Percentiles rank a stretch among this genome's conserved stretches.
These are phyloP conservation scores for Agrotis segetum DNA, from an alignment of 2,888 invertebrate genomes.

Conservation along the genomic window DNA sequence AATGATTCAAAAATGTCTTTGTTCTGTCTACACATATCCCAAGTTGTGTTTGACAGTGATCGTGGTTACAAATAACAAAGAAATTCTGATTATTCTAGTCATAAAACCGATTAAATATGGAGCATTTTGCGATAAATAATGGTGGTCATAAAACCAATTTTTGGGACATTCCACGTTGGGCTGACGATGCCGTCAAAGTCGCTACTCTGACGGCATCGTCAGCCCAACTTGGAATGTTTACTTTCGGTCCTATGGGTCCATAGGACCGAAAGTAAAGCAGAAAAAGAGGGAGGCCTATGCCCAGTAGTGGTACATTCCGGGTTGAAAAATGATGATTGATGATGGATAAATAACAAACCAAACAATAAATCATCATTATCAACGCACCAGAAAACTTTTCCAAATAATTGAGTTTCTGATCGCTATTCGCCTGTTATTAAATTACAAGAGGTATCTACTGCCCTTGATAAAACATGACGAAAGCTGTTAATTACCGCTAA, in stretches of 20 bases:
- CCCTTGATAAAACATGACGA: conserved; percentile 2
- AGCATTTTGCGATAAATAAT: too few species aligned
- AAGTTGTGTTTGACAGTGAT: neutral
- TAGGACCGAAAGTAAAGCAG: too few species aligned
- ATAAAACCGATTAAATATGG: neutral
- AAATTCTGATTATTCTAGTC: neutral
- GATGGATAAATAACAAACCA: too few species aligned
- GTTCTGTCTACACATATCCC: conserved; percentile 19
- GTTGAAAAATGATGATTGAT: too few species aligned
- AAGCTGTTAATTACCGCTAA: conserved; percentile 28
- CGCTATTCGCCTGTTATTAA: neutral
- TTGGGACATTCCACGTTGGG: neutral
- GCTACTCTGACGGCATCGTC: too few species aligned
- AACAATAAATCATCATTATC: neutral
- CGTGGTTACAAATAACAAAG: neutral
- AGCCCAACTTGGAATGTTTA: too few species aligned
- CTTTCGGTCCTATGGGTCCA: too few species aligned
- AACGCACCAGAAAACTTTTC: neutral
- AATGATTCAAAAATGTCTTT: conserved; percentile 20
- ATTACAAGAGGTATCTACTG: neutral
- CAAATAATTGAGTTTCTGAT: neutral
- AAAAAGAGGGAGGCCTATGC: too few species aligned
- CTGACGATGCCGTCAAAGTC: too few species aligned
- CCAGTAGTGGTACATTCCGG: too few species aligned
- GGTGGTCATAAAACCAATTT: neutral